Conservation (phyloP, 2,888 invertebrate species). For the Ypsolopha sequella region DNA sequence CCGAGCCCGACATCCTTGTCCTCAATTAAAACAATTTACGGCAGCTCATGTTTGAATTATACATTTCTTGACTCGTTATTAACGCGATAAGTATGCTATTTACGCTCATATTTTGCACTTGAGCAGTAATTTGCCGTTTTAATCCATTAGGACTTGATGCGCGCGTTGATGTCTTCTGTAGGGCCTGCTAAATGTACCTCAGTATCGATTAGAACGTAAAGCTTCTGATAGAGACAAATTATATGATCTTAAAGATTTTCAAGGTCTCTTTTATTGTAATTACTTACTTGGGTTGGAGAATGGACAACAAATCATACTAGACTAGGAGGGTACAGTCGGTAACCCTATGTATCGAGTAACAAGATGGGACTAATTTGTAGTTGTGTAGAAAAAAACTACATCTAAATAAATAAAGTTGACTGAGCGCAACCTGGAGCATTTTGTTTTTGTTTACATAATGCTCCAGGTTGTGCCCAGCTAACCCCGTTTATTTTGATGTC, state of each 20-base stretch:
- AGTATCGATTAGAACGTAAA: background rate
- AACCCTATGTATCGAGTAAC: no score
- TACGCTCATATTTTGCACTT: constrained; percentile 3
- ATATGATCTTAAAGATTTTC: background rate
- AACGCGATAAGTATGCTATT: constrained; percentile 11
- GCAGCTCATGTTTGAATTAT: constrained; percentile 47
- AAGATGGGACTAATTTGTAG: no score
- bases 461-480: no score
- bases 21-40: constrained; percentile 60
- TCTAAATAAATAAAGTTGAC: no score
- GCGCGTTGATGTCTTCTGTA: constrained; percentile 13
- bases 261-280: background rate
- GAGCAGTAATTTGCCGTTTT: background rate
- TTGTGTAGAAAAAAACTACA: no score
- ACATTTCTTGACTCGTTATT: constrained; percentile 22
- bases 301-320: no score
- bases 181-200: background rate
- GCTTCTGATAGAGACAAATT: background rate
- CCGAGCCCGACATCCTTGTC: constrained; percentile 54
- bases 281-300: no score
- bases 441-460: no score
- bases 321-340: no score
- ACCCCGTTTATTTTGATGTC: no score
- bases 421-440: no score
- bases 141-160: background rate